These are phyloP conservation scores for human DNA, from an alignment of 2,113 vertebrate genomes.

Conservation along the genomic window DNA sequence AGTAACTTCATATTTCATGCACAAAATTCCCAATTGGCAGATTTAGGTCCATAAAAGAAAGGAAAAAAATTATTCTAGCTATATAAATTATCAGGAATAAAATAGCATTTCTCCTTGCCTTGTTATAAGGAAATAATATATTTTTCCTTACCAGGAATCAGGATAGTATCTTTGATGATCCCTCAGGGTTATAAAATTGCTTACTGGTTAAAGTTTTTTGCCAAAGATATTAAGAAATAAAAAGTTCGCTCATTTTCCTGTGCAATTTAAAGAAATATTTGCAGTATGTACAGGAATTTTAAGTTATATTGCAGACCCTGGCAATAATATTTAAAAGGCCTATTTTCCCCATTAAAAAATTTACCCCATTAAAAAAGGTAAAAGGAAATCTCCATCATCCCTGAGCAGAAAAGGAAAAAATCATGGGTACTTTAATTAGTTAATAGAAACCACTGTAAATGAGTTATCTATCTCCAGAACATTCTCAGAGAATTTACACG, in stretches of 20 bases:
- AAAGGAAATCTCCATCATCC: conserved; percentile 69
- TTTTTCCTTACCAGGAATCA: background rate
- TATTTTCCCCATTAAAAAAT: conserved; percentile 58
- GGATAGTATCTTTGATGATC: conserved; percentile 48
- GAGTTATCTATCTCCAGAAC: conserved; percentile 8
- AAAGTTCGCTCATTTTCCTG: conserved; percentile 62
- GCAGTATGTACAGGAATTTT: conserved; percentile 8
- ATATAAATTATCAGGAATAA: conserved; percentile 58
- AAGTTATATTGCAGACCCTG: conserved; percentile 41
- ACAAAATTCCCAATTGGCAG: conserved; percentile 52
- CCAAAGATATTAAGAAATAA: conserved; percentile 70
- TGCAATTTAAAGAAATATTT: conserved; percentile 63
- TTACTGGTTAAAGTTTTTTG: conserved; percentile 67
- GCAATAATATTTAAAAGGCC: conserved; percentile 38
- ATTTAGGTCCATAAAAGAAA: conserved; percentile 31
- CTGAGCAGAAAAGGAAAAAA: conserved; percentile 55
- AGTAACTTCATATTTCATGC: conserved; percentile 76
- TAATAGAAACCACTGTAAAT: conserved; percentile 51
- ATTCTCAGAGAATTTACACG: conserved; percentile 33
- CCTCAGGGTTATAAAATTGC: conserved; percentile 59
- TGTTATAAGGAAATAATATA: conserved; percentile 44
- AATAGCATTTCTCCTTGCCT: conserved; percentile 43
- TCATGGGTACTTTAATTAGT: conserved; percentile 63
- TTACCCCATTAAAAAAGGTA: conserved; percentile 53
- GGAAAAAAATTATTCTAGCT: conserved; percentile 42